Evolutionary conservation across 2,888 invertebrate genomes (phyloP).

Genomic region (Lepas anatifera): DNA sequence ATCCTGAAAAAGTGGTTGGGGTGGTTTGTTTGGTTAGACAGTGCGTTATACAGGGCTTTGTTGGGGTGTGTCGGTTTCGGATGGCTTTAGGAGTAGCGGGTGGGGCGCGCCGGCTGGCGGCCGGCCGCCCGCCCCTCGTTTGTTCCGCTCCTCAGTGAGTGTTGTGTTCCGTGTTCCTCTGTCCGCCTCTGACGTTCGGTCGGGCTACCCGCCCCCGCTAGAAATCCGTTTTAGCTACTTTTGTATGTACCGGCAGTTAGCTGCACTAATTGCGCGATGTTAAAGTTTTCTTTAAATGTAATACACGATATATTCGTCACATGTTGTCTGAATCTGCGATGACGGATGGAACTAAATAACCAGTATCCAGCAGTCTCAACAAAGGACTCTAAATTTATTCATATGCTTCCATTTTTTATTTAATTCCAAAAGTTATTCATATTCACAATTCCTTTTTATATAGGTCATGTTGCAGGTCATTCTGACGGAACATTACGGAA

Average conservation of each 20-base stretch:
- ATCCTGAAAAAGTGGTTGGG: no score
- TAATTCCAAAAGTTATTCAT: no score
- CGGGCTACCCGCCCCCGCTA: not conserved
- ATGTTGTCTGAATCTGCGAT: not conserved
- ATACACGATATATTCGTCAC: constrained; percentile 7
- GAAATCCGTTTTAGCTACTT: constrained; percentile 3
- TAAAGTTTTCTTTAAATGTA: constrained; percentile 12
- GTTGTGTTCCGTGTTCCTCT: constrained; percentile 4
- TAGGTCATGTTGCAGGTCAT: no score
- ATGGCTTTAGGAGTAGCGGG: not conserved
- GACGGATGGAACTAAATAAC: no score
- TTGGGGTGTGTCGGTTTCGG: not conserved
- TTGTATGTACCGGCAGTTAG: constrained; percentile 7
- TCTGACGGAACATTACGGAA: no score
- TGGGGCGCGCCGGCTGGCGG: not conserved
- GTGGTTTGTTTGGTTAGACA: not conserved
- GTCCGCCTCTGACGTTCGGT: constrained; percentile 3
- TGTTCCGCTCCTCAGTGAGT: not conserved
- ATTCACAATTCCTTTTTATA: no score
- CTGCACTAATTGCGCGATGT: constrained; percentile 9
- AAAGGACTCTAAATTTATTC: no score
- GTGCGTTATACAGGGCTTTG: not conserved
- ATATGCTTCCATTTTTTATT: no score
- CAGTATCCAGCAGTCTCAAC: no score
- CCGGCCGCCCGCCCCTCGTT: not conserved